Evolutionary conservation across 1,140 invertebrate genomes (phyloP).

Genomic region (Drosophila bifasciata): DNA sequence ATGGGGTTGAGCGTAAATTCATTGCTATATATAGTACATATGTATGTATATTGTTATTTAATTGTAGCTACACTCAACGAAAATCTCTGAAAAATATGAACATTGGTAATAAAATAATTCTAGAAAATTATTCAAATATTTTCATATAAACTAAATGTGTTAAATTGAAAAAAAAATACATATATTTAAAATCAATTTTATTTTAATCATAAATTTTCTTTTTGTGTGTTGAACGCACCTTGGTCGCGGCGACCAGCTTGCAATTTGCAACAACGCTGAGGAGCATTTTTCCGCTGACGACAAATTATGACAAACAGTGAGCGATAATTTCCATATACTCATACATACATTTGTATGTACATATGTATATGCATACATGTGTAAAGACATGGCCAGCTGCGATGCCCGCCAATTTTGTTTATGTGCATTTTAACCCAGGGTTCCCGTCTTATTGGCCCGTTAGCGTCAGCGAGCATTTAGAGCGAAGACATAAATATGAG

Average conservation of each 20-base stretch:
- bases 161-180: too few species aligned
- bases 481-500: constrained; percentile 24
- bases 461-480: constrained; percentile 34
- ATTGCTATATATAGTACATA: constrained; percentile 9
- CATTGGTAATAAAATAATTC: too few species aligned
- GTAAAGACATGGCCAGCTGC: constrained; percentile 31
- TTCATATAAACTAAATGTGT: too few species aligned
- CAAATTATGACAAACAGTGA: constrained; percentile 69
- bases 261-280: not conserved
- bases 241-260: constrained; percentile 12
- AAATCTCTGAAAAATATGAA: not conserved
- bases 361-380: constrained; percentile 1
- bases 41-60: constrained; percentile 33
- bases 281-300: constrained; percentile 19
- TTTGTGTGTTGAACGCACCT: constrained; percentile 8
- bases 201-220: not conserved
- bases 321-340: constrained; percentile 44
- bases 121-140: too few species aligned
- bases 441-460: constrained; percentile 38
- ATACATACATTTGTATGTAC: not conserved
- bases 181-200: too few species aligned
- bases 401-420: constrained; percentile 44
- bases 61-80: constrained; percentile 23
- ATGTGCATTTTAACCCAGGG: constrained; percentile 65
- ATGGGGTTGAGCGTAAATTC: constrained; percentile 52